A percentile compares a stretch with the other conserved stretches of the same genome.
These are phyloP conservation scores for Leptothorax acervorum DNA, from an alignment of 2,888 invertebrate species.

Conservation along the genomic window DNA sequence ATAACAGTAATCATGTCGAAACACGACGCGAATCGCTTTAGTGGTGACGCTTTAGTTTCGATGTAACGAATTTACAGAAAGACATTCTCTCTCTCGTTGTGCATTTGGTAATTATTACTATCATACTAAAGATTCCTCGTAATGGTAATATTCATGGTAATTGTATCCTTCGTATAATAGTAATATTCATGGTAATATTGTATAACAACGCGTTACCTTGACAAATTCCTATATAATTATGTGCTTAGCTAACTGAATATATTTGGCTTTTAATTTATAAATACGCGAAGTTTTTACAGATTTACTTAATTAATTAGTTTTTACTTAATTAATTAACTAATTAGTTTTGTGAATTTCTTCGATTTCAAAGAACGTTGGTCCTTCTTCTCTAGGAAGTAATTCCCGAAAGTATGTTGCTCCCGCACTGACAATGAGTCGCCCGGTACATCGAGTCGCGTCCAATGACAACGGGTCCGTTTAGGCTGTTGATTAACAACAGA, in stretches of 20 bases:
- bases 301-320: not conserved
- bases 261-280: not conserved
- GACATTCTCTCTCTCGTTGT: not conserved
- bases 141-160: not conserved
- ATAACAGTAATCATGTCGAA: constrained; percentile 66
- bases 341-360: not conserved
- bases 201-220: not conserved
- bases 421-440: too few relatives aligned
- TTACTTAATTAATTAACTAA: not conserved
- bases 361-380: not conserved
- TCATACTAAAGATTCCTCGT: not conserved
- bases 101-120: constrained; percentile 10
- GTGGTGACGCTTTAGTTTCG: constrained; percentile 14
- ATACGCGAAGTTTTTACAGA: not conserved
- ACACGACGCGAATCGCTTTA: constrained; percentile 27
- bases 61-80: constrained; percentile 4
- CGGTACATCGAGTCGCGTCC: too few relatives aligned
- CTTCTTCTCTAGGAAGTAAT: not conserved
- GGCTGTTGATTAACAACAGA: too few relatives aligned
- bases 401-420: not conserved
- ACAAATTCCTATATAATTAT: not conserved
- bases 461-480: too few relatives aligned
- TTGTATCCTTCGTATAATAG: too few relatives aligned
- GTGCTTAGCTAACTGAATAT: not conserved
- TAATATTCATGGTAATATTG: not conserved